Base-by-base conservation (phyloP, 2,888 invertebrate genomes). In the Prosopocoilus inquinatus region DNA sequence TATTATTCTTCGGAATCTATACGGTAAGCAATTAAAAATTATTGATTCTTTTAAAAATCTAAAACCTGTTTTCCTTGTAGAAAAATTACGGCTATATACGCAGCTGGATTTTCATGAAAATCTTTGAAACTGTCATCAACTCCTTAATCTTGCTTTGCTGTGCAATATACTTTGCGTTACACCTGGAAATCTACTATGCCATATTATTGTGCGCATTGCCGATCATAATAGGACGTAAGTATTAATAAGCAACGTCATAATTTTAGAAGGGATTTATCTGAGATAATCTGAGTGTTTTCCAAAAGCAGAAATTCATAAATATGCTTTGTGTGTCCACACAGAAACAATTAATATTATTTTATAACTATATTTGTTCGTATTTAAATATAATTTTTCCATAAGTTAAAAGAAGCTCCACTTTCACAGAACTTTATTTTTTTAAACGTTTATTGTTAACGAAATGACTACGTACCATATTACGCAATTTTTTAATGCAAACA, bases 171-270 rank as follows among this genome's bases (percentile, higher is more conserved):
- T 11, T 41, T n/a, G 47, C 59, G 2, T 4, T 47, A 9, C 33
- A 35, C 7, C 2, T 60, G 3, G 20, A 57, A 32, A 11, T 50
- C 7, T 52, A 49, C 12, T 54, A 45, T 36, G 55, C 38, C 16
- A 15, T 60, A 32, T 11, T 60, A 12, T 11, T 60, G 5, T 52
- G 52, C 33, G 51, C 47, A 16, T 9, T 55, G 8, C 57, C 59
- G 2, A 11, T 60, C 9, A 8, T 60, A 32, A 49, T 60, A 35
- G 52, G 38, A 16, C 35, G 59, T 60, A 60, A 57, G 57, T 60
- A 55, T 56, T 11, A 11, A 51, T 43, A 13, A 2, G 44, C 41
- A 48, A 50, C 51, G 35, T 9, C 34, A 43, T 39, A 35, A 47
- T 9, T 39, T 12, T 36, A 28, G 20, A 28, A 28, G 5, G 20